A percentile compares a stretch with the other conserved stretches of the same genome.
phyloP scores from a whole-genome alignment of 2,113 vertebrate genomes.

The Silurus glanis region DNA sequence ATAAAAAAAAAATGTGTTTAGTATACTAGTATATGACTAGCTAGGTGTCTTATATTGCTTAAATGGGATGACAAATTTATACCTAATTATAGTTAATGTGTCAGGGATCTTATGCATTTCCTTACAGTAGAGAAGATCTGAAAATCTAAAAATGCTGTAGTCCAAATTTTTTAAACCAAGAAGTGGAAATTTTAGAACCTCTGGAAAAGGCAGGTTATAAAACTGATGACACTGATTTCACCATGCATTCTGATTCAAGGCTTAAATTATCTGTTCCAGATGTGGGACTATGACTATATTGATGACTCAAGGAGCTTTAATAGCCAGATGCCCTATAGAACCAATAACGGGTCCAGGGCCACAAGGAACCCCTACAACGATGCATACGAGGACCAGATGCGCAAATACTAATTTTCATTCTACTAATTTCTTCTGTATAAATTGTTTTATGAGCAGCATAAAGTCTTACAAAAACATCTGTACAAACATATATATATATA shows the following conservation, averaged over 20 bases:
- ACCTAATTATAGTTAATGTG: too few species aligned
- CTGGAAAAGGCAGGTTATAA: too few species aligned
- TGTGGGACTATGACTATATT: not conserved
- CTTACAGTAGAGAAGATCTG: too few species aligned
- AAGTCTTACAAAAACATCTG: not conserved
- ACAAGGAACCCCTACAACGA: conserved; percentile 35
- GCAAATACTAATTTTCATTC: conserved; percentile 28
- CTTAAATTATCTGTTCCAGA: conserved; percentile 1
- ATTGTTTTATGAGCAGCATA: not conserved
- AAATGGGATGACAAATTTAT: too few species aligned
- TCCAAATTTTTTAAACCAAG: too few species aligned
- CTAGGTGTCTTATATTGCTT: too few species aligned
- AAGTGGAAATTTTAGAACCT: too few species aligned
- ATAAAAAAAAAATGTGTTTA: too few species aligned
- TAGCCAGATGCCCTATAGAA: not conserved
- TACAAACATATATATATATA: not conserved
- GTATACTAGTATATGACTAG: too few species aligned
- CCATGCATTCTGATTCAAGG: not conserved
- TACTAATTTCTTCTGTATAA: not conserved
- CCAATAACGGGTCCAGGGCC: not conserved
- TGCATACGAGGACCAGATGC: conserved; percentile 8
- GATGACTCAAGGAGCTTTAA: not conserved
- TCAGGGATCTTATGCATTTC: too few species aligned
- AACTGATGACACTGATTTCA: not conserved
- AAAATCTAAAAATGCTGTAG: too few species aligned